These are phyloP conservation scores for Puntigrus tetrazona DNA, from an alignment of 2,113 vertebrate species.

Conservation along the genomic window DNA sequence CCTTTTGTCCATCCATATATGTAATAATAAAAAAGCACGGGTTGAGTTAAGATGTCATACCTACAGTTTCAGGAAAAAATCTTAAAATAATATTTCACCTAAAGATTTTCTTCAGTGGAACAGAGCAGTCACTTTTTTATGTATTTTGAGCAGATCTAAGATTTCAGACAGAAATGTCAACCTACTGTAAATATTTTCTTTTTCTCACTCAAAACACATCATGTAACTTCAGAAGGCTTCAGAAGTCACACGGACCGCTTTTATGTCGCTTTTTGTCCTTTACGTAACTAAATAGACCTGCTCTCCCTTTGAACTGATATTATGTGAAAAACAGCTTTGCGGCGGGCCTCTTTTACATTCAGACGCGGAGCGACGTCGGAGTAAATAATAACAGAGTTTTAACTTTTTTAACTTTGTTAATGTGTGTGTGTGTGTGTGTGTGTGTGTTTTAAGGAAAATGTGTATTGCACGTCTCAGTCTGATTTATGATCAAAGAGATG, in stretches of 20 bases:
- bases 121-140: no score
- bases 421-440: neutral
- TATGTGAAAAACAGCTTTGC: neutral
- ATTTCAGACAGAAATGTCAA: neutral
- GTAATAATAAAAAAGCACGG: no score
- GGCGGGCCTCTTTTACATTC: neutral
- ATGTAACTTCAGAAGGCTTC: neutral
- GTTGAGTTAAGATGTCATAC: no score
- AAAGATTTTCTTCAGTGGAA: no score
- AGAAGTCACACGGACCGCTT: neutral
- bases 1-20: no score
- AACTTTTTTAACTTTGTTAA: neutral
- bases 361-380: neutral
- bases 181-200: neutral
- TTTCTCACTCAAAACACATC: neutral
- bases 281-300: neutral
- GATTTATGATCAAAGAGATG: slow-evolving; percentile 69
- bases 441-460: slow-evolving; percentile 30
- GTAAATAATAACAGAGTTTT: neutral
- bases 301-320: neutral
- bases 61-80: no score
- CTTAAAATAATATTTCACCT: no score
- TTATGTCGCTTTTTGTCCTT: neutral
- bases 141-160: no score
- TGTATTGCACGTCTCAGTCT: slow-evolving; percentile 48